Evolutionary conservation across 2,797 vertebrate genomes (phyloP), one percentile per base, ranked within the genome.

Genomic region (Chaenodraco wilsoni): DNA sequence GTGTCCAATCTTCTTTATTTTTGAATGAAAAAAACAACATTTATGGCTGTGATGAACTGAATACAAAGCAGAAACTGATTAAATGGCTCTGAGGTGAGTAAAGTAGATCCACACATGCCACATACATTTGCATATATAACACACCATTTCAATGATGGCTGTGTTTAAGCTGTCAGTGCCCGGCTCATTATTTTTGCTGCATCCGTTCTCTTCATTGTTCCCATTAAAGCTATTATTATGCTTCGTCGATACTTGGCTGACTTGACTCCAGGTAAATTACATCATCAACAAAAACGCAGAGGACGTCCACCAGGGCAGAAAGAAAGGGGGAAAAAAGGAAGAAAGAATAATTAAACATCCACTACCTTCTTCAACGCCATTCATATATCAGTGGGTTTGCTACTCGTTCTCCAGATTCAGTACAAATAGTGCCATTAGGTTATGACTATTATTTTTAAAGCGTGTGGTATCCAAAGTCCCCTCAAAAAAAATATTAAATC

Each of bases 21-120:
- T 77, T 65, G 65, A 59, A 64, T 66, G 54, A 13, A 57, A 57
- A 56, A 48, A 40, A 21, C 31, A 23, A 12, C 21, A 3, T 44
- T 58, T 11, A n/a, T 59, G n/a, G 48, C n/a, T 64, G 27, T 50
- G 50, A 75, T 45, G 43, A 67, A 46, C 45, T 59, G 55, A 83
- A 79, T 31, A 48, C 40, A 58, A n/a, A 31, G 50, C 31, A 46
- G 4, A 45, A 46, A 50, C 61, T 19, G 52, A 70, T 68, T 65
- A 56, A 81, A 52, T 8, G 15, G 8, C 49, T 81, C 65, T 69
- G 69, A 44, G 71, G 74, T 56, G 73, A 81, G 50, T 67, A 77
- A 27, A 27, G 73, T 49, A 68, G 75, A 88, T 88, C 74, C 23
- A 27, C 23, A 27, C 3, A 27, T 27, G 23, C 23, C 23, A 27